Base-by-base conservation (phyloP, 2,888 invertebrate species). In the Augiades crinisus region DNA sequence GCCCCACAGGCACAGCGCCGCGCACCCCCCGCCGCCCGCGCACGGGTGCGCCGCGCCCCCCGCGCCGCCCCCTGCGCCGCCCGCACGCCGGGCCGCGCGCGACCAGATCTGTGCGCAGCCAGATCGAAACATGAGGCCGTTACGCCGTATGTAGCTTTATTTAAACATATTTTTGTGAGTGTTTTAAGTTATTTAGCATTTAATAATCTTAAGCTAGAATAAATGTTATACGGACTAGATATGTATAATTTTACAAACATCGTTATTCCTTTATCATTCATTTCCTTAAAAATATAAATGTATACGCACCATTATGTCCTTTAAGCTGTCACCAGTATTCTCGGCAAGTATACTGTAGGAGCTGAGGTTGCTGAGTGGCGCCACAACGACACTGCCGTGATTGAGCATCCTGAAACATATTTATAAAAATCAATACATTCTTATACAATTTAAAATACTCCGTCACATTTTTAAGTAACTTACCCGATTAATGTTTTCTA, bases 1-100 rank as follows among this genome's bases (percentile, higher is more conserved):
- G 93, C 34, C 8, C 21, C 21, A 13, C 71, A 97, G 97, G 55
- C 98, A 87, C 68, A 95, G 94, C 62, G 92, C 91, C 81, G 96
- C 97, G 19, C 93, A 94, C 54, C 58, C 62, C 55, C 64, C 68
- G 59, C 58, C 53, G 54, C 86, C 2, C 65, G 56, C 66, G 77
- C 96, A 96, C 0, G 91, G 81, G 79, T 95, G 8, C 10, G 81
- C 8, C 88, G 16, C 92, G n/a, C n/a, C n/a, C n/a, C n/a, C n/a
- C 92, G 47, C 33, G 17, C 54, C 56, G 22, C 60, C 53, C 58
- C 60, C 5, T 21, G 8, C 47, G 14, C 59, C 24, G 60, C 53
- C 58, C 60, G n/a, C 30, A 10, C 47, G 14, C 59, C 50, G 75
- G 45, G 58, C 62, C 37, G 55, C 61, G 33, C 47, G 52, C 19